phyloP scores from a whole-genome alignment of 37 sponge, comb jelly and placozoan genomes.

The Mnemiopsis leidyi region DNA sequence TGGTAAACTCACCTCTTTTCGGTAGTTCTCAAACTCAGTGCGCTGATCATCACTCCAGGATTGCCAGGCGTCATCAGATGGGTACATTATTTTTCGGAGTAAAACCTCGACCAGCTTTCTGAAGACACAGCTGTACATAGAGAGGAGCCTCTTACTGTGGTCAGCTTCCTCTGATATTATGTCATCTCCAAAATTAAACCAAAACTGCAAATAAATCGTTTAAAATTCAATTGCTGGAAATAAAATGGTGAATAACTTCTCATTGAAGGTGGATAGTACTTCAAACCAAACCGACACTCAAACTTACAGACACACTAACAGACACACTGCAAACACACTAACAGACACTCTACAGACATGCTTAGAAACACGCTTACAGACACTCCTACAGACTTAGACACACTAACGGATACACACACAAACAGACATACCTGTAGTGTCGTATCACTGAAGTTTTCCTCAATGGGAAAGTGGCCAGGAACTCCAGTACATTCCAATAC shows the following conservation, averaged over 20 bases:
- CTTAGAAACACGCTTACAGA: too few species aligned
- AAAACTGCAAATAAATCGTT: slow-evolving; percentile 53
- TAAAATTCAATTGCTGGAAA: too few species aligned
- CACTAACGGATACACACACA: too few species aligned
- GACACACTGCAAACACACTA: too few species aligned
- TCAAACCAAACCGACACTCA: too few species aligned
- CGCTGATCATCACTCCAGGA: slow-evolving; percentile 55
- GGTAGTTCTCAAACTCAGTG: slow-evolving; percentile 63
- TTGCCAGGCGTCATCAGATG: slow-evolving; percentile 58
- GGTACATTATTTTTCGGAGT: slow-evolving; percentile 42
- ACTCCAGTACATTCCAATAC: slow-evolving; percentile 58
- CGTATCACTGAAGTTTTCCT: slow-evolving; percentile 63
- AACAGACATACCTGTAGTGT: slow-evolving; percentile 48
- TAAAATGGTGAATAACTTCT: too few species aligned
- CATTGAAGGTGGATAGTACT: too few species aligned
- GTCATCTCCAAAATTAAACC: slow-evolving; percentile 64
- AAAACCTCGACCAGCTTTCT: slow-evolving; percentile 10
- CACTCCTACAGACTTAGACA: too few species aligned
- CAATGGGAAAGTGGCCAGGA: slow-evolving; percentile 47
- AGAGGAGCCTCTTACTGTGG: slow-evolving; percentile 41
- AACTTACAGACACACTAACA: too few species aligned
- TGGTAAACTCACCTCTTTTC: slow-evolving; percentile 42
- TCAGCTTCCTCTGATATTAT: slow-evolving; percentile 59
- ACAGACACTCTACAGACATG: too few species aligned
- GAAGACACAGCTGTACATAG: slow-evolving; percentile 51